Conservation (phyloP, 2,797 vertebrate species). For the Eulemur albifrons region DNA sequence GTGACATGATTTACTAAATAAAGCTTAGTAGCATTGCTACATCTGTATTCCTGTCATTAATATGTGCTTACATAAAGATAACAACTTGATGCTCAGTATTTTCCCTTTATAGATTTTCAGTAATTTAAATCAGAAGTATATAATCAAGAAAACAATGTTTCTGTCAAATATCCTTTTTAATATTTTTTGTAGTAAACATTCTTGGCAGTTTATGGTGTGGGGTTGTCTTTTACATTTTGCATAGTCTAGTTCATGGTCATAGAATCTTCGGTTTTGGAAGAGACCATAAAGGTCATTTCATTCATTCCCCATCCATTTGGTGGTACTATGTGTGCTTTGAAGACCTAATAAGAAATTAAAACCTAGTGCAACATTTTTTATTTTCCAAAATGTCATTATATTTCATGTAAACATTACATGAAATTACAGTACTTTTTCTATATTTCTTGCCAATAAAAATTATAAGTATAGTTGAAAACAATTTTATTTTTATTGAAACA, state of each 20-base stretch:
- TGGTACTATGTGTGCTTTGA: conserved; percentile 34
- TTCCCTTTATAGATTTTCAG: neutral
- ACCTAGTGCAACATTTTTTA: neutral
- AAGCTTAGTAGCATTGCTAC: neutral
- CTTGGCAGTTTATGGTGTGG: neutral
- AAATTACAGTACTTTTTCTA: neutral
- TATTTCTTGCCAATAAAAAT: neutral
- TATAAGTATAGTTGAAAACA: neutral
- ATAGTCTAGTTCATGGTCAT: neutral
- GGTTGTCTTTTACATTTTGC: neutral
- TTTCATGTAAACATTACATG: neutral
- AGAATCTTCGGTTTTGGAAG: conserved; percentile 15
- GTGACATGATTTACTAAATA: conserved; percentile 46
- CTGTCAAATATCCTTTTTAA: neutral
- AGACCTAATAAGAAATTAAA: conserved; percentile 33
- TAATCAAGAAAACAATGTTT: conserved; percentile 38
- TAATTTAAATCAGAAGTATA: conserved; percentile 2
- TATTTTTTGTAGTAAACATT: neutral
- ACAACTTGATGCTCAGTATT: conserved; percentile 12
- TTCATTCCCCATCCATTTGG: neutral
- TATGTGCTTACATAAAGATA: neutral
- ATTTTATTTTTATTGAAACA: conserved; percentile 1
- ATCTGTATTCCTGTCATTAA: neutral
- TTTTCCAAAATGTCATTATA: conserved; percentile 25
- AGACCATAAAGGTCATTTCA: neutral